Base-by-base conservation (phyloP, 2,888 invertebrate genomes). In the Pollenia griseotomentosa region DNA sequence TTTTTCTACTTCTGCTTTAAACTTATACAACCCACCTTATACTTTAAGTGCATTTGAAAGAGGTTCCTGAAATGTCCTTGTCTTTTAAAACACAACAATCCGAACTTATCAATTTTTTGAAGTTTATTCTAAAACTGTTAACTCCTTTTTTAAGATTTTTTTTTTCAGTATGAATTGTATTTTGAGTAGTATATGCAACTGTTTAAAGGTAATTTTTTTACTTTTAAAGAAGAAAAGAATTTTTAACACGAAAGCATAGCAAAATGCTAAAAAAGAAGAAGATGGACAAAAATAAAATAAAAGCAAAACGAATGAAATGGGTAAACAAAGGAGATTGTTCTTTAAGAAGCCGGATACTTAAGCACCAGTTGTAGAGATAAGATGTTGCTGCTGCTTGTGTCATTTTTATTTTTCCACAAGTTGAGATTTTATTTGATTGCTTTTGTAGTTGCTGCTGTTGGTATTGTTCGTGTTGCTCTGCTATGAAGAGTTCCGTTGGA, bases 311-410 rank as follows among this genome's bases (percentile, higher is more conserved):
- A 63, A 61, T 51, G 53, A 73, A 63, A 55, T 53, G 71, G 23
- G 57, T 42, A 73, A 80, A 80, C 61, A 73, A 80, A 63, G 16
- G 44, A 73, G 71, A 80, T 73, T 80, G 65, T 80, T 80, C 23
- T 44, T 61, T 33, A 23, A 55, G 77, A 65, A 65, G 53, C 46
- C 53, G 14, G 42, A 65, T 55, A 46, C 77, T 77, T 77, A 23
- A 65, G 33, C 48, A 73, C 61, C 73, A 73, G 46, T 66, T 44
- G 23, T 10, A 65, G 55, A 53, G 55, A 53, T 66, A 44, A 77
- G 65, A 65, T 53, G 55, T 33, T 51, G 77, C 65, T 77, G 75
- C 75, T 65, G 63, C 23, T 70, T 70, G 53, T 77, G 65, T 77
- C 77, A 66, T 44, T 53, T 66, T 65, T 65, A 65, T 77, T 77